Evolutionary conservation across 2,888 invertebrate genomes (phyloP).

Genomic region (Orthosia gracilis): DNA sequence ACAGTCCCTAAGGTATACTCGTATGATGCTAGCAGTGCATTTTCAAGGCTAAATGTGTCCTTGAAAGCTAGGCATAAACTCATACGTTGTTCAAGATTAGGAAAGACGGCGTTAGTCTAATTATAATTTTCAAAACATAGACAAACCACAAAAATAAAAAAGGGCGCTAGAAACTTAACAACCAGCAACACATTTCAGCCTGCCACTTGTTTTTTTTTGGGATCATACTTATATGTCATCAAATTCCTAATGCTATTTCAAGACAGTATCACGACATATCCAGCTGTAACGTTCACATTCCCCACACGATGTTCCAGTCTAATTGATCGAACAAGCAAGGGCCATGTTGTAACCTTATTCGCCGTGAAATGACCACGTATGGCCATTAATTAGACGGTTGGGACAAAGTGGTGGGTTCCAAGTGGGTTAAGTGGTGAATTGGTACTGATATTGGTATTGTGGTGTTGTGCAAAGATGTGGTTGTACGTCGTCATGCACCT

Average conservation of each 20-base stretch:
- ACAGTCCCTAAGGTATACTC: too few relatives aligned
- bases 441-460: slow-evolving; percentile 25
- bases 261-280: neutral
- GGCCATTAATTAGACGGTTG: slow-evolving; percentile 49
- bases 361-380: slow-evolving; percentile 49
- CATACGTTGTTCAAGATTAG: too few relatives aligned
- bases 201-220: neutral
- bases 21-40: too few relatives aligned
- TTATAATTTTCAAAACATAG: too few relatives aligned
- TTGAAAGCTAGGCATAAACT: too few relatives aligned
- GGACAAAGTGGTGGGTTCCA: slow-evolving; percentile 28
- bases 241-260: neutral
- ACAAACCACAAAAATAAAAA: too few relatives aligned
- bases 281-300: neutral
- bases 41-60: too few relatives aligned
- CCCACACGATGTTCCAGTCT: slow-evolving; percentile 54
- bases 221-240: too few relatives aligned
- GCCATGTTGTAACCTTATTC: slow-evolving; percentile 44
- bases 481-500: neutral
- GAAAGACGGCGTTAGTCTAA: too few relatives aligned
- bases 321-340: slow-evolving; percentile 36
- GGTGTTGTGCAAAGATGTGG: slow-evolving; percentile 27
- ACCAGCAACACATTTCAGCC: neutral
- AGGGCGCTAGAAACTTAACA: too few relatives aligned
- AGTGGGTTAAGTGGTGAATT: slow-evolving; percentile 48